phyloP scores from a whole-genome alignment of 2,888 invertebrate genomes.

The Caenorhabditis sp. region DNA sequence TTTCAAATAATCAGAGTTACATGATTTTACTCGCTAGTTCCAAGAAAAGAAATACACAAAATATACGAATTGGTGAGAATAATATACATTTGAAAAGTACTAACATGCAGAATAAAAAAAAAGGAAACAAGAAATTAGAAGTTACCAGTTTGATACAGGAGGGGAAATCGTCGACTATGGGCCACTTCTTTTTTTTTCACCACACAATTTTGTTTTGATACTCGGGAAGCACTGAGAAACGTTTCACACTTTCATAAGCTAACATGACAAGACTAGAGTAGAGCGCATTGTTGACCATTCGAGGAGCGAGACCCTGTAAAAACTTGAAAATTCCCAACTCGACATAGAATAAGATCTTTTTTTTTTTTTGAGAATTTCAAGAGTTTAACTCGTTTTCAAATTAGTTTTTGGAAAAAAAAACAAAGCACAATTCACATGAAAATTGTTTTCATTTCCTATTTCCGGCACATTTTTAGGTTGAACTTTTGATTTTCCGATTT shows the following conservation, averaged over 20 bases:
- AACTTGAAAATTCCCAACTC: not conserved
- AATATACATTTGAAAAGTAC: not conserved
- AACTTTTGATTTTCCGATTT: too few species aligned
- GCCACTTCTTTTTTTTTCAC: slow-evolving; percentile 43
- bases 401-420: too few species aligned
- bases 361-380: too few species aligned
- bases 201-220: slow-evolving; percentile 61
- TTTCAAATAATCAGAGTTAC: too few species aligned
- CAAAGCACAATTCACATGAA: too few species aligned
- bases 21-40: not conserved
- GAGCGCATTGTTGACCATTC: slow-evolving; percentile 63
- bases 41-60: not conserved
- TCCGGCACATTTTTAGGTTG: too few species aligned
- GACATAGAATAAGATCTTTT: too few species aligned
- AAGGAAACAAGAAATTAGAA: not conserved
- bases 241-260: slow-evolving; percentile 66
- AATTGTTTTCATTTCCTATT: too few species aligned
- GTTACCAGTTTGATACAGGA: not conserved
- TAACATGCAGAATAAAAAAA: not conserved
- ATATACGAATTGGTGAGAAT: not conserved
- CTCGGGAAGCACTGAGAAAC: slow-evolving; percentile 60
- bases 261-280: slow-evolving; percentile 65
- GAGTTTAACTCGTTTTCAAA: too few species aligned
- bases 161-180: not conserved
- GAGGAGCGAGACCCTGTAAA: slow-evolving; percentile 61